Percentiles rank a stretch among this genome's conserved stretches.
Conservation (phyloP, 2,113 vertebrate genomes). For the Lycocorax pyrrhopterus region DNA sequence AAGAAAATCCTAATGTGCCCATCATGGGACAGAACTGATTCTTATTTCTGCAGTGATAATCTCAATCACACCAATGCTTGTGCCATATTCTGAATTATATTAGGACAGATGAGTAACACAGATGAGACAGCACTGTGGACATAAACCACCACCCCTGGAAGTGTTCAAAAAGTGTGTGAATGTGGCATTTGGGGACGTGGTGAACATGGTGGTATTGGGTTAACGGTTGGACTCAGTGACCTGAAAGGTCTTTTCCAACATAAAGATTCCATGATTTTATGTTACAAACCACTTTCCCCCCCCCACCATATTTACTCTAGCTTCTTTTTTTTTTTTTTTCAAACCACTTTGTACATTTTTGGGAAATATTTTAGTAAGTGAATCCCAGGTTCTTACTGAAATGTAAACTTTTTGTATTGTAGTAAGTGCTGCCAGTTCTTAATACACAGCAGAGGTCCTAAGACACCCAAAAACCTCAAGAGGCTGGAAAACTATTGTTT, state of each 20-base stretch:
- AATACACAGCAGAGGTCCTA: neutral
- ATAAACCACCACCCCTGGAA: neutral
- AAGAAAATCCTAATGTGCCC: neutral
- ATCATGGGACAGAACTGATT: neutral
- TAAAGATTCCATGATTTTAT: neutral
- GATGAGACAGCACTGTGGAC: neutral
- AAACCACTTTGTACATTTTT: neutral
- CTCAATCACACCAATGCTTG: neutral
- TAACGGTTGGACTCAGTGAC: neutral
- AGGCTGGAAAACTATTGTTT: neutral
- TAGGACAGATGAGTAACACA: neutral
- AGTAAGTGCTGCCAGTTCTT: neutral
- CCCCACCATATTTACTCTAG: neutral
- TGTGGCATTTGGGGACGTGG: neutral
- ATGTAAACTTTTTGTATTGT: neutral
- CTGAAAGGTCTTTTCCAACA: neutral
- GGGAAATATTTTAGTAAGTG: neutral
- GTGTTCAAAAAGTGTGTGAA: neutral
- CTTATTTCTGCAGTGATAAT: neutral
- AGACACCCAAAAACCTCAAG: neutral
- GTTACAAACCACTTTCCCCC: neutral
- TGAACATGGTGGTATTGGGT: rapidly evolving
- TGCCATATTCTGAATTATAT: neutral
- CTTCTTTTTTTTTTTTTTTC: no score
- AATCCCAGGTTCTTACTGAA: neutral